Percentiles rank a stretch among this genome's conserved stretches.
These are phyloP conservation scores for Vimba vimba DNA, from an alignment of 2,113 vertebrate species.

Conservation along the genomic window DNA sequence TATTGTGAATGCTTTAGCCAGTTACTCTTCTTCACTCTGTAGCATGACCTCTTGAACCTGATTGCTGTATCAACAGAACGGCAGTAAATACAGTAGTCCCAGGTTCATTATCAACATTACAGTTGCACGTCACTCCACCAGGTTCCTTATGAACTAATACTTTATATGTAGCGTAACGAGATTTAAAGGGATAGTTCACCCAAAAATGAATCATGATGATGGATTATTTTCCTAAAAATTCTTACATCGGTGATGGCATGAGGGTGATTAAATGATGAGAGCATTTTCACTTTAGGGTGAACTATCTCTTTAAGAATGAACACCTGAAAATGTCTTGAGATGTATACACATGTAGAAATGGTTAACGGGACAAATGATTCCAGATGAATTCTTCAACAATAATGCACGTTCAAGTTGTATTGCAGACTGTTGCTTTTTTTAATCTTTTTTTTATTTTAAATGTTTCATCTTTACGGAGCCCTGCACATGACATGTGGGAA, in stretches of 20 bases:
- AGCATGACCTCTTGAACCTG: background rate
- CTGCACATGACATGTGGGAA: too few species aligned
- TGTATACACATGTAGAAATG: background rate
- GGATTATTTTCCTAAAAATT: too few species aligned
- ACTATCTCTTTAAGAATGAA: background rate
- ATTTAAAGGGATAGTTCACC: too few species aligned
- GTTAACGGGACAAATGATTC: background rate
- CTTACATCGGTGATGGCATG: too few species aligned
- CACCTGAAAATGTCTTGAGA: background rate
- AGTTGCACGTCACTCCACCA: background rate
- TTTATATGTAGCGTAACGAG: background rate
- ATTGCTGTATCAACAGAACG: background rate
- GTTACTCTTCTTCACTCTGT: background rate
- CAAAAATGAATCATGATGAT: too few species aligned
- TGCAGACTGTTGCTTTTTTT: background rate
- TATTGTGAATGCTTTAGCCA: background rate
- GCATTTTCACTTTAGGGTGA: too few species aligned
- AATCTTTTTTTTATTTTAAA: too few species aligned
- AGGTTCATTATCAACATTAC: background rate
- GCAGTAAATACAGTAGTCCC: background rate
- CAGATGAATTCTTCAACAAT: background rate
- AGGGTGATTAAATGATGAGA: too few species aligned
- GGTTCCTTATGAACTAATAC: background rate
- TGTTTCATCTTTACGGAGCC: too few species aligned
- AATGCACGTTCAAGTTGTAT: background rate